Base-by-base conservation (phyloP, 2,888 invertebrate species). In the Orthosia incerta region DNA sequence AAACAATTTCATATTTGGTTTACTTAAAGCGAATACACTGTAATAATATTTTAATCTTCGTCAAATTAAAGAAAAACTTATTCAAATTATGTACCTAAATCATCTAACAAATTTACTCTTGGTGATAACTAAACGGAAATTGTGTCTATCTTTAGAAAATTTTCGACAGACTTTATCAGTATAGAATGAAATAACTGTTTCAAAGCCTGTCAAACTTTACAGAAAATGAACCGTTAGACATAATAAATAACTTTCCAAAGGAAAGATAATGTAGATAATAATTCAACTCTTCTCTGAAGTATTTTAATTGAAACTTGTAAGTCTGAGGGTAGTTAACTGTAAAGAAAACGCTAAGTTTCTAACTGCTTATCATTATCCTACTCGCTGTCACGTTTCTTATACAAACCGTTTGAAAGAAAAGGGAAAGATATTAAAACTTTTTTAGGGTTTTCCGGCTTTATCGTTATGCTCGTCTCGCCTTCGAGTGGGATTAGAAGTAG, bases 261-360 rank as follows among this genome's bases (percentile, higher is more conserved):
- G 9, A 65, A 71, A 68, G 80, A 78, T 74, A 74, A 78, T 71
- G 26, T 31, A 61, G 79, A 80, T 73, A 74, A 53, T 62, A 74
- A 53, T 62, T 68, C 16, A 60, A 61, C 31, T 72, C 13, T 4
- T 45, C 20, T 66, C 51, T 57, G 11, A 51, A 73, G 68, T 65
- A 61, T 65, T 74, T 80, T 74, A 74, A 80, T 81, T 81, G 63
- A 39, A 74, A 45, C 70, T 74, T 18, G 65, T 64, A 71, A 65
- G 51, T 78, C n/a, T 20, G 46, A 48, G 46, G 62, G 26, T 53
- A 71, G 57, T 78, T 20, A 60, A 50, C 50, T 51, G 51, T 59
- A 46, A 81, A 46, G 64, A 78, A 82, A 67, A 59, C 39, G 31
- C 16, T 55, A 55, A 73, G 60, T 81, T 76, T 51, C n/a, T 67